Evolutionary conservation across 2,113 vertebrate genomes (phyloP).

Genomic region (Columba janthina): DNA sequence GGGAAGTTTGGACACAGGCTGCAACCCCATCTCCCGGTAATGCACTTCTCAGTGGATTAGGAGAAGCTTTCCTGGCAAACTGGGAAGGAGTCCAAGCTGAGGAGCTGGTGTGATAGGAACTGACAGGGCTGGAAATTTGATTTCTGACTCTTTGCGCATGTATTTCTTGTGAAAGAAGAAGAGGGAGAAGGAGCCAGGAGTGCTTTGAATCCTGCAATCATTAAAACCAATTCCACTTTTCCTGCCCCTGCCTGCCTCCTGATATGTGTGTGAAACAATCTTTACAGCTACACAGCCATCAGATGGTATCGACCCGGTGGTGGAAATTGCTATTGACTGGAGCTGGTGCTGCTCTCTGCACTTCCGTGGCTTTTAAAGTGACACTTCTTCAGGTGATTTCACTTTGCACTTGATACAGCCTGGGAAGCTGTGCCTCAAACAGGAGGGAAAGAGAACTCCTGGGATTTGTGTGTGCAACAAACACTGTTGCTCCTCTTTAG

Average conservation of each 20-base stretch:
- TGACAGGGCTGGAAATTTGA: constrained; percentile 65
- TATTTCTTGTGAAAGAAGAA: constrained; percentile 67
- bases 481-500: not conserved
- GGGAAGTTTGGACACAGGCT: constrained; percentile 19
- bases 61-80: constrained; percentile 55
- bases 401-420: constrained; percentile 47
- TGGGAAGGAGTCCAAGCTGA: constrained; percentile 52
- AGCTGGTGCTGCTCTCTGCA: constrained; percentile 67
- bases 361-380: constrained; percentile 77
- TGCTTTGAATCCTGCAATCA: constrained; percentile 74
- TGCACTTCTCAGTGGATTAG: constrained; percentile 29
- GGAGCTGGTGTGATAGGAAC: constrained; percentile 49
- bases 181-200: constrained; percentile 51
- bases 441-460: not conserved
- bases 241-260: constrained; percentile 68
- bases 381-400: constrained; percentile 70
- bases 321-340: constrained; percentile 87
- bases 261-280: constrained; percentile 74
- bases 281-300: constrained; percentile 77
- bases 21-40: constrained; percentile 7
- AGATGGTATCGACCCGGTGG: constrained; percentile 76
- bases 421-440: not conserved
- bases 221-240: constrained; percentile 75
- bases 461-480: not conserved
- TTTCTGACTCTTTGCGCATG: constrained; percentile 59